These are phyloP conservation scores for Hydrotaea cyrtoneurina DNA, from an alignment of 2,888 invertebrate species.

Conservation along the genomic window DNA sequence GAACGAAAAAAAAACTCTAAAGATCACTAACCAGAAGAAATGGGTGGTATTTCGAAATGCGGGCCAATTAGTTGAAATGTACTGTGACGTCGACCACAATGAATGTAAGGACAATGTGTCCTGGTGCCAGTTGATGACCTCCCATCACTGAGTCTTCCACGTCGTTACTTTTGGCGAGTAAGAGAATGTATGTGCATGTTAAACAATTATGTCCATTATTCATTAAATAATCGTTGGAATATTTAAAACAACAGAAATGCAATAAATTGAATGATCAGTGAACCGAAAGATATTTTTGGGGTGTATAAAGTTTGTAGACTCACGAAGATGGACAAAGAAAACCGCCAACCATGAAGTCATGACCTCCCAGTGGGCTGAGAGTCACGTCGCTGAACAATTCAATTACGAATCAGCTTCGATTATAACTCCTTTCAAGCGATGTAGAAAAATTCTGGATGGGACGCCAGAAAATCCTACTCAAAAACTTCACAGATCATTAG, in stretches of 20 bases:
- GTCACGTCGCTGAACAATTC: neutral
- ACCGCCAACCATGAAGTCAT: neutral
- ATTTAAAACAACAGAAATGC: neutral
- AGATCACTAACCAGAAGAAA: conserved; percentile 34
- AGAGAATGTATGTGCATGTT: neutral
- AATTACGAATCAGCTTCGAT: too few relatives aligned
- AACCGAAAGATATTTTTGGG: neutral
- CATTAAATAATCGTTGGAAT: neutral
- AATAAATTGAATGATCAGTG: neutral
- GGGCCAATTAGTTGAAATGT: neutral
- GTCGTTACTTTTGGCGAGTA: neutral
- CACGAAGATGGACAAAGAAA: too few relatives aligned
- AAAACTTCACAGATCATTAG: too few relatives aligned
- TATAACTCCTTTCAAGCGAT: neutral
- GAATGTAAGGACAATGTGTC: neutral
- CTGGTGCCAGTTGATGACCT: conserved; percentile 8
- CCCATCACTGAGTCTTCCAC: neutral
- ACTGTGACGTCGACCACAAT: neutral
- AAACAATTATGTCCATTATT: conserved; percentile 6
- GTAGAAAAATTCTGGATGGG: too few relatives aligned
- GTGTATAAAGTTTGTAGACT: too few relatives aligned
- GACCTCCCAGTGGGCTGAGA: neutral
- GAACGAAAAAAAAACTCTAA: too few relatives aligned
- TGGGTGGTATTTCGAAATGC: neutral
- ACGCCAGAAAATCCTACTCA: too few relatives aligned